These are phyloP conservation scores for Tamandua tetradactyla DNA, from an alignment of 2,797 vertebrate genomes.

Conservation along the genomic window DNA sequence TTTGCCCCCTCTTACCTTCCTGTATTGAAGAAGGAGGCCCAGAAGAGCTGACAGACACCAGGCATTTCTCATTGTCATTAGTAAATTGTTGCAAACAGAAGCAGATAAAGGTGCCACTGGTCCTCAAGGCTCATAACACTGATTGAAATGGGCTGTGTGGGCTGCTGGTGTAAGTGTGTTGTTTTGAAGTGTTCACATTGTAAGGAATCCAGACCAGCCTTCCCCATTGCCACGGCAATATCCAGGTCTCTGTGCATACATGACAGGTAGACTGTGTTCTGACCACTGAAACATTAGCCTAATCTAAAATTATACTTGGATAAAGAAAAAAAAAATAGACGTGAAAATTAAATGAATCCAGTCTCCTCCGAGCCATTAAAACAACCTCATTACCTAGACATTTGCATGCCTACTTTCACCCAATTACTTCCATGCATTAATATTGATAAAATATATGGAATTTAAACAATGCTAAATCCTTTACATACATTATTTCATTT, in stretches of 20 bases:
- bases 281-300: background rate
- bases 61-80: slow-evolving; percentile 81
- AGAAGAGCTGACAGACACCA: slow-evolving; percentile 75
- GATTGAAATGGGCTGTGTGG: slow-evolving; percentile 80
- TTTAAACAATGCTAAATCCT: background rate
- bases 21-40: slow-evolving; percentile 48
- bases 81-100: slow-evolving; percentile 77
- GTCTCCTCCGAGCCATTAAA: background rate
- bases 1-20: slow-evolving; percentile 61
- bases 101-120: slow-evolving; percentile 71
- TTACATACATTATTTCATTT: background rate
- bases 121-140: slow-evolving; percentile 77
- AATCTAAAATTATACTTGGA: background rate
- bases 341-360: background rate
- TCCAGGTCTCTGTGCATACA: slow-evolving; percentile 64
- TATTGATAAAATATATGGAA: background rate
- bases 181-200: slow-evolving; percentile 76
- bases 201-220: slow-evolving; percentile 72
- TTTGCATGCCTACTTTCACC: background rate
- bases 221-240: slow-evolving; percentile 75
- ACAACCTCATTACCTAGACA: background rate
- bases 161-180: slow-evolving; percentile 77
- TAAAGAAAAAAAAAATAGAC: background rate
- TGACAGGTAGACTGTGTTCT: background rate
- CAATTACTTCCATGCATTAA: background rate